These are phyloP conservation scores for Leucopternis melanops DNA, from an alignment of 2,113 vertebrate species.

Conservation along the genomic window DNA sequence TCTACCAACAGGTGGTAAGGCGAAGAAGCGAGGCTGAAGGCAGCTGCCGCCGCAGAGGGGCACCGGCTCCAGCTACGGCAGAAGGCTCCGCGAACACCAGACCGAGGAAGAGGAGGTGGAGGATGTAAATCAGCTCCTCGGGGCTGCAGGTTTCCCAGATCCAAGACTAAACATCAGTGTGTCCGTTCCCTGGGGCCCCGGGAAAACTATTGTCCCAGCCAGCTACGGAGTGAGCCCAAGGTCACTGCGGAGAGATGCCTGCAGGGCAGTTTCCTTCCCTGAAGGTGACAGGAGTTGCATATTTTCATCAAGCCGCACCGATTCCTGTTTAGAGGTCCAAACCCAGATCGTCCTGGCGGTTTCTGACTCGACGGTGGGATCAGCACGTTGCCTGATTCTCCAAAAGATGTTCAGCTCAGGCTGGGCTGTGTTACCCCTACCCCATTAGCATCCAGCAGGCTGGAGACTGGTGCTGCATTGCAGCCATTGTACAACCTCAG, in stretches of 20 bases:
- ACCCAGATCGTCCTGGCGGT: background rate
- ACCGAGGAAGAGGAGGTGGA: background rate
- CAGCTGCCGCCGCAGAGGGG: background rate
- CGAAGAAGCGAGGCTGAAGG: background rate
- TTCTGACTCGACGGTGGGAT: background rate
- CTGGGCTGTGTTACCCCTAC: background rate
- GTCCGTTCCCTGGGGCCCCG: background rate
- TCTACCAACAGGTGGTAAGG: conserved; percentile 46
- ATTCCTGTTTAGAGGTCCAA: background rate
- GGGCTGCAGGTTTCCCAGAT: background rate
- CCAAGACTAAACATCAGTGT: background rate
- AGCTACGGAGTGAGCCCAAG: background rate
- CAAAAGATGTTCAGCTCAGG: background rate
- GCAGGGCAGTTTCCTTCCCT: background rate
- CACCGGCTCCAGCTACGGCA: background rate
- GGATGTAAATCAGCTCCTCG: background rate
- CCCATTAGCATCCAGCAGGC: background rate
- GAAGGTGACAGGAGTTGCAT: background rate
- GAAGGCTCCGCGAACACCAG: background rate
- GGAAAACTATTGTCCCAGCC: background rate
- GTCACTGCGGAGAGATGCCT: background rate
- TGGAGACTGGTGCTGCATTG: background rate
- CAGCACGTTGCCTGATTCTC: background rate
- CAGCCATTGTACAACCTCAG: background rate
- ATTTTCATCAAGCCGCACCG: background rate